These are phyloP conservation scores for Drosophila aldrichi DNA, from an alignment of 2,888 invertebrate species.

Conservation along the genomic window DNA sequence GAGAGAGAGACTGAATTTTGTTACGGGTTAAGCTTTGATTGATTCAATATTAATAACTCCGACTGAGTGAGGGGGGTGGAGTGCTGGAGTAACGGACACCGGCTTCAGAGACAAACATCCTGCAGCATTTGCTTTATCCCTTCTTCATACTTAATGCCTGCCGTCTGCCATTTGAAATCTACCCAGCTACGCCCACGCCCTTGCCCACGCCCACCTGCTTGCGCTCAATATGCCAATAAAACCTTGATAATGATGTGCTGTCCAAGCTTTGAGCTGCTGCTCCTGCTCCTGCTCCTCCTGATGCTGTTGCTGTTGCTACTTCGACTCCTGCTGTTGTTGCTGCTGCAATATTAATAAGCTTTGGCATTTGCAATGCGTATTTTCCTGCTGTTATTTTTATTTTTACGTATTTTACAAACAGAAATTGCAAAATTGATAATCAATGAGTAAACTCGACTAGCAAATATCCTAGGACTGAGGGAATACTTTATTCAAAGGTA, in stretches of 20 bases:
- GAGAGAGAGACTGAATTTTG: too few species aligned
- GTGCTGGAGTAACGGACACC: slow-evolving; percentile 24
- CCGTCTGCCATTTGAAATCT: slow-evolving; percentile 42
- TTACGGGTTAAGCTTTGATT: too few species aligned
- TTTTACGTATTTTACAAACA: slow-evolving; percentile 31
- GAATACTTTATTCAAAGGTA: background rate
- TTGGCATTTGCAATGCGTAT: slow-evolving; percentile 76
- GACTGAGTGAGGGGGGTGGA: slow-evolving; percentile 13
- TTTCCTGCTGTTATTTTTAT: slow-evolving; percentile 40
- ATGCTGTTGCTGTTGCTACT: slow-evolving; percentile 38
- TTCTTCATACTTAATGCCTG: slow-evolving; percentile 73
- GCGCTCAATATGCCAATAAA: slow-evolving; percentile 72
- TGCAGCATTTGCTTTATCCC: slow-evolving; percentile 41
- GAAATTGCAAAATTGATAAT: slow-evolving; percentile 45
- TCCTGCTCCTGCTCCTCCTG: slow-evolving; percentile 20
- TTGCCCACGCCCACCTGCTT: background rate
- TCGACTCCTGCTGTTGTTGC: slow-evolving; percentile 14
- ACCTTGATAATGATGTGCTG: slow-evolving; percentile 75
- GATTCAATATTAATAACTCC: too few species aligned
- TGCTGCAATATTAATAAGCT: slow-evolving; percentile 79
- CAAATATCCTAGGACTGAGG: slow-evolving; percentile 2
- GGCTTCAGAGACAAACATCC: slow-evolving; percentile 18
- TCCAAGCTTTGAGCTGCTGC: slow-evolving; percentile 53
- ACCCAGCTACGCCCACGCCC: background rate
- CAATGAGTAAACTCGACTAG: background rate